Conservation (phyloP, 2,888 invertebrate genomes). For the Aporophyla lueneburgensis region DNA sequence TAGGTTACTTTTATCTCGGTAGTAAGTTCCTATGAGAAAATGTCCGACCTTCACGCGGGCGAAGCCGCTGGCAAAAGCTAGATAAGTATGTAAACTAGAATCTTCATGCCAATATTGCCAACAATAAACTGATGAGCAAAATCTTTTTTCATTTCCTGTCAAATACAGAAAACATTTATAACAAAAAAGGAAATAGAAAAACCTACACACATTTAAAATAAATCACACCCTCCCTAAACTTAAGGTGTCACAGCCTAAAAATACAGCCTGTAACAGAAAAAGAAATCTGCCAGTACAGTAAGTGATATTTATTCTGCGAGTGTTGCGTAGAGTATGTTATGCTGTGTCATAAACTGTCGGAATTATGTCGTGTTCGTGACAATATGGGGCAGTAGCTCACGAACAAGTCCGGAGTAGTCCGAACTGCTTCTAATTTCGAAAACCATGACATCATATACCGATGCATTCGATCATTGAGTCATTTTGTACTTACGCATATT, state of each 20-base stretch:
- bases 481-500: conserved; percentile 39
- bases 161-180: conserved; percentile 21
- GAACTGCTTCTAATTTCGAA: conserved; percentile 71
- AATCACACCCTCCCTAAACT: conserved; percentile 39
- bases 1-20: too few species aligned
- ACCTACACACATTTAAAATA: conserved; percentile 41
- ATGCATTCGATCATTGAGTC: conserved; percentile 69
- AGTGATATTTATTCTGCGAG: conserved; percentile 61
- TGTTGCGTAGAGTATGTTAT: conserved; percentile 46
- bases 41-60: too few species aligned
- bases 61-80: too few species aligned
- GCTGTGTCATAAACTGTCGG: conserved; percentile 68
- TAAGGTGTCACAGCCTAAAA: conserved; percentile 50
- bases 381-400: conserved; percentile 72
- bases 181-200: conserved; percentile 52
- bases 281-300: conserved; percentile 43
- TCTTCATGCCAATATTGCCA: background rate
- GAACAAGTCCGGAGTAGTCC: conserved; percentile 51
- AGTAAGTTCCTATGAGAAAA: too few species aligned
- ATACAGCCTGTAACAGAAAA: conserved; percentile 50
- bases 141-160: conserved; percentile 17
- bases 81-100: background rate
- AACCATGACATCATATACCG: conserved; percentile 72
- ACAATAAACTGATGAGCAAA: conserved; percentile 3
- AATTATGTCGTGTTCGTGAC: conserved; percentile 75